phyloP scores from a whole-genome alignment of 2,888 invertebrate species.

The Troides oblongomaculatus region DNA sequence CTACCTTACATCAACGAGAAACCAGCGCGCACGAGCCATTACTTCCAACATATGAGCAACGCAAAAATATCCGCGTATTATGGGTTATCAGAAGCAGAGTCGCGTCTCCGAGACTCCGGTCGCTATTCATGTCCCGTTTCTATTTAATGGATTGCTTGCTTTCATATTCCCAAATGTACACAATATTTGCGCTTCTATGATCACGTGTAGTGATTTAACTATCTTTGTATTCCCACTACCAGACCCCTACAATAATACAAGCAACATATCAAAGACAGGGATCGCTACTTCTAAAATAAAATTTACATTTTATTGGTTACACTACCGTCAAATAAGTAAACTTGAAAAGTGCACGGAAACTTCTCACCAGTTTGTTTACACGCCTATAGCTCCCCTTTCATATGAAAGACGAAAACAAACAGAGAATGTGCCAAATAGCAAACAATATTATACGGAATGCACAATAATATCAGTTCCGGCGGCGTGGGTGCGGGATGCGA shows the following conservation, averaged over 20 bases:
- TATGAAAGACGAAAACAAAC: conserved; percentile 79
- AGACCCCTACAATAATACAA: conserved; percentile 26
- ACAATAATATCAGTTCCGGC: conserved; percentile 80
- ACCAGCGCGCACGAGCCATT: conserved; percentile 66
- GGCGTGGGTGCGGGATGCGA: conserved; percentile 56
- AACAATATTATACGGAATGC: conserved; percentile 81
- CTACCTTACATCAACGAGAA: conserved; percentile 42
- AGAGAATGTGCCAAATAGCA: conserved; percentile 80
- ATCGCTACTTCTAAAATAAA: conserved; percentile 39
- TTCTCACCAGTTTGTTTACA: conserved; percentile 73
- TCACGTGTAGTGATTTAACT: conserved; percentile 65
- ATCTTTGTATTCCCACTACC: conserved; percentile 50
- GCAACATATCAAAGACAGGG: conserved; percentile 11
- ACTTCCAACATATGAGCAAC: conserved; percentile 80
- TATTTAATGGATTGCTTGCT: conserved; percentile 78
- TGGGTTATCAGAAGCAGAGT: conserved; percentile 76
- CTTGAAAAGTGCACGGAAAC: conserved; percentile 56
- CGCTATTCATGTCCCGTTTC: conserved; percentile 65
- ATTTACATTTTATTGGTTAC: conserved; percentile 62
- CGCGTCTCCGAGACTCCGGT: conserved; percentile 55
- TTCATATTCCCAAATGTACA: conserved; percentile 72
- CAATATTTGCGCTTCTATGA: conserved; percentile 71
- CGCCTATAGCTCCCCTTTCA: conserved; percentile 77
- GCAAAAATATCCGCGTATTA: conserved; percentile 80
- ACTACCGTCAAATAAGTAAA: conserved; percentile 67